These are phyloP conservation scores for Podarcis muralis DNA, from an alignment of 2,113 vertebrate species.

Conservation along the genomic window DNA sequence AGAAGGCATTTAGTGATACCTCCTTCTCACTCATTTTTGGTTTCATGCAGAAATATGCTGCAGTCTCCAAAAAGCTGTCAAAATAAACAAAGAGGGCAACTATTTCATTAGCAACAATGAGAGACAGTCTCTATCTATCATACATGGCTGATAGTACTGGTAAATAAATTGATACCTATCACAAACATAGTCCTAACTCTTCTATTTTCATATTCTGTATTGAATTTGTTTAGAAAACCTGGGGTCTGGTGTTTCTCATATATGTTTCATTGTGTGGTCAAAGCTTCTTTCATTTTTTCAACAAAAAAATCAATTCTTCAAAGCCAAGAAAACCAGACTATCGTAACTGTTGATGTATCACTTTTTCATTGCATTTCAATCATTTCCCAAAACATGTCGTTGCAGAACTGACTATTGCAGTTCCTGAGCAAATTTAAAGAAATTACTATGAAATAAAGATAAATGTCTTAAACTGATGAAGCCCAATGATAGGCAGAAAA, in stretches of 20 bases:
- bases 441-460: background rate
- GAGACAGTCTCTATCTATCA: slow-evolving; percentile 5
- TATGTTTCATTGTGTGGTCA: slow-evolving; percentile 14
- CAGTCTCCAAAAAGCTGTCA: slow-evolving; percentile 92
- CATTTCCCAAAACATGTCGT: slow-evolving; percentile 26
- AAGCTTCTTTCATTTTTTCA: slow-evolving; percentile 41
- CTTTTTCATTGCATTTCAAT: slow-evolving; percentile 35
- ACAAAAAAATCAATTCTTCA: background rate
- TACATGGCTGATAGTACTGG: slow-evolving; percentile 28
- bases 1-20: slow-evolving; percentile 91
- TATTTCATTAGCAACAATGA: slow-evolving; percentile 39
- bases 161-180: slow-evolving; percentile 19
- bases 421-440: slow-evolving; percentile 21
- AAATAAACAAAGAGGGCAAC: slow-evolving; percentile 58
- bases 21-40: slow-evolving; percentile 94
- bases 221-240: background rate
- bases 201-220: background rate
- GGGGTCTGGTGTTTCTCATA: slow-evolving; percentile 16
- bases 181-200: background rate
- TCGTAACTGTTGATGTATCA: background rate
- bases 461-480: background rate
- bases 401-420: background rate
- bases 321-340: slow-evolving; percentile 19
- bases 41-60: slow-evolving; percentile 92
- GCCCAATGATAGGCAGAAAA: slow-evolving; percentile 31